Base-by-base conservation (phyloP, 2,888 invertebrate species). In the Melanotus villosus region DNA sequence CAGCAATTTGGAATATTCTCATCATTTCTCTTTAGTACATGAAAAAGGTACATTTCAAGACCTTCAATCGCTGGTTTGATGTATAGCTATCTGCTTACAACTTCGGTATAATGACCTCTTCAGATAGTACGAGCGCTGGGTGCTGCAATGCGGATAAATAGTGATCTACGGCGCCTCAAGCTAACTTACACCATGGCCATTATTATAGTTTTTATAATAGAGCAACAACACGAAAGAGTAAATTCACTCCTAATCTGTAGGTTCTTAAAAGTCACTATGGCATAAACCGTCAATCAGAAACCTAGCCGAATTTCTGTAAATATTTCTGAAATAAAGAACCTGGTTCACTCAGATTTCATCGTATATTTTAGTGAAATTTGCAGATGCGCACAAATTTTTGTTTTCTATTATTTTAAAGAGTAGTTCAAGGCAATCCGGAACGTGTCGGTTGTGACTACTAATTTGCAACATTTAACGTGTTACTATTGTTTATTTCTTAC, bases 41-140 rank as follows among this genome's bases (percentile, higher is more conserved):
- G 2, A 6, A 41, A 41, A 41, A 41, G 3, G 41, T 41, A 18
- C 1, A 14, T 2, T 41, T 41, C 41, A 41, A 16, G 41, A 41
- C 14, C 41, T 41, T 41, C 41, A 41, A 41, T 41, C 41, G 16
- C 9, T 16, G 16, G 41, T 12, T 34, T 41, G 16, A 41, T 41
- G 16, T 14, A 21, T 45, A 18, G 45, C 45, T 54, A n/a, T 34
- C 30, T 54, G 18, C 43, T 60, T 60, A 47, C 47, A 43, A 32
- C 45, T 19, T 9, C 34, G 18, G 64, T 64, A 54, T 64, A 64
- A 64, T 64, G 64, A 64, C 64, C 64, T 56, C 43, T 64, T 64
- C 32, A 41, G 19, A 43, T 45, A 56, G 32, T 43, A 56, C 56
- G 19, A 10, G 54, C 14, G 43, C 14, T 56, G 4, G 19, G 54